Conservation (phyloP, 2,797 vertebrate genomes). For the Syngnathus rostellatus region DNA sequence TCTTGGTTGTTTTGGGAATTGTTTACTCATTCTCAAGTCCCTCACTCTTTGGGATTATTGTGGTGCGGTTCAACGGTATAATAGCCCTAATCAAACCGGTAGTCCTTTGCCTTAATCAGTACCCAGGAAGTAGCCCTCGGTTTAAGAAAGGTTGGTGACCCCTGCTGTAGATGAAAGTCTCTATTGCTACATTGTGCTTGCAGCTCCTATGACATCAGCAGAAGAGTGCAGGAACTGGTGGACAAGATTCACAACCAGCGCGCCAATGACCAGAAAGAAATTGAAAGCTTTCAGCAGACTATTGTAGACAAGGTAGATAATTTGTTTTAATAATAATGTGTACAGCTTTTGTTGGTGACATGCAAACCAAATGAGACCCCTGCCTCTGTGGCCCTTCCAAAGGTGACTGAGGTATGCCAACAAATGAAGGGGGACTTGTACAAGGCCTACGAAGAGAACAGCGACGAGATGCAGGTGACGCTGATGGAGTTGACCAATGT, state of each 20-base stretch:
- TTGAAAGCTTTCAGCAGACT: constrained; percentile 44
- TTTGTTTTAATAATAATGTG: neutral
- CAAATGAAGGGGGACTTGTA: constrained; percentile 53
- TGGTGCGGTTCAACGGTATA: too few relatives aligned
- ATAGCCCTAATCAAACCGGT: too few relatives aligned
- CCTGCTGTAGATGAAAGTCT: neutral
- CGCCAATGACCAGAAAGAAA: constrained; percentile 42
- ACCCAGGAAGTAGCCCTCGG: too few relatives aligned
- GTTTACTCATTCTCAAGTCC: neutral
- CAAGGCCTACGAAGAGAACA: constrained; percentile 51
- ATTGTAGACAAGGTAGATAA: constrained; percentile 42
- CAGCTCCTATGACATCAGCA: constrained; percentile 40
- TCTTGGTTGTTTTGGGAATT: neutral
- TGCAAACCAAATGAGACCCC: neutral
- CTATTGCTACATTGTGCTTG: neutral
- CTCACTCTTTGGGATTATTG: neutral
- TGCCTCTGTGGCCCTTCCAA: neutral
- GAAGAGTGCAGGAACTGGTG: constrained; percentile 38
- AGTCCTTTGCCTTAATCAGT: too few relatives aligned
- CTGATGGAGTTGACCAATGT: constrained; percentile 50
- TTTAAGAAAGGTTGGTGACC: too few relatives aligned
- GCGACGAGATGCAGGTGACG: constrained; percentile 44
- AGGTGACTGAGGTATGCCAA: constrained; percentile 46
- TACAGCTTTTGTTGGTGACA: neutral
- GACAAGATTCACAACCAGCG: constrained; percentile 48